Evolutionary conservation across 2,797 vertebrate genomes (phyloP), one percentile per base, ranked within the genome.

Genomic region (Staurois parvus): DNA sequence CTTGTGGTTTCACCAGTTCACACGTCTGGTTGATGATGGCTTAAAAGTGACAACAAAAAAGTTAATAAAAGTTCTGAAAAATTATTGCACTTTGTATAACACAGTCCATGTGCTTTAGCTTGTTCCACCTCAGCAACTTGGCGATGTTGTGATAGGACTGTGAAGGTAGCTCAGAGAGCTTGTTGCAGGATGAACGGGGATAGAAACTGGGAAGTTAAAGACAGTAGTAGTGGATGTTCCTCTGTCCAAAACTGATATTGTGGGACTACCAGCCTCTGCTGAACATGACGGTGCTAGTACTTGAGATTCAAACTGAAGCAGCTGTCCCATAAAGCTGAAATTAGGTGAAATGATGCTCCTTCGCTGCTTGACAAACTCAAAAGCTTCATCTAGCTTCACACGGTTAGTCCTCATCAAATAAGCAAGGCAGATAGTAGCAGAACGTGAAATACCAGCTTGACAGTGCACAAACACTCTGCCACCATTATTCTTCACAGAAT

Each of bases 251-350:
- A 93, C 94, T 0, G 93, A 68, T 92, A 95, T 92, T 1, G 96
- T 96, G 0, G 98, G 98, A 83, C 98, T 99, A 13, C 96, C 96
- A 0, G 97, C 98, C 87, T 98, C 98, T 0, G 98, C 97, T 0
- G 98, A 97, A 91, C 98, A 99, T 13, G 98, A 96, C 0, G 98
- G 94, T 12, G 98, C 97, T 75, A 99, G 94, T 45, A 99, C 97
- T 90, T 99, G 98, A 0, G 98, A 98, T 93, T 99, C 98, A 0
- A 99, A 99, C 92, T 99, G 98, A 40, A 99, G 95, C 79, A 99
- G 95, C 92, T 99, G 98, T 52, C 98, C 98, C 98, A 99, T 99
- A 95, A 99, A 99, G 93, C 97, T 99, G 93, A 99, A 99, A 92
- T 99, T 99, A 0, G 98, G 98, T 0, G 98, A 99, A 92, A 99